These are phyloP conservation scores for Baronia brevicornis DNA, from an alignment of 2,888 invertebrate genomes.

Conservation along the genomic window DNA sequence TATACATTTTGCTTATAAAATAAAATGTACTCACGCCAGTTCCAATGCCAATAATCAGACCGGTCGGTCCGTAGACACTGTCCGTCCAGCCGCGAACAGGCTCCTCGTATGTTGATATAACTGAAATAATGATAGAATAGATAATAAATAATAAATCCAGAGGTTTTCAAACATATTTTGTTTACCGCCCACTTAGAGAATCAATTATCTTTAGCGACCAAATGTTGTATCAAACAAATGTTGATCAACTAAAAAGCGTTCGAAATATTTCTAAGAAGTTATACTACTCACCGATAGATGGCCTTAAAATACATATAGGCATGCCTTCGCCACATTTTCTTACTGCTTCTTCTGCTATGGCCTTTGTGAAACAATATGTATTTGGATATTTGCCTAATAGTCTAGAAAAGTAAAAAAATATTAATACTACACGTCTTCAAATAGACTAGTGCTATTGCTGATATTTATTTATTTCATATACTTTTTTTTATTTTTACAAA, in stretches of 20 bases:
- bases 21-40: constrained; percentile 76
- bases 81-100: constrained; percentile 91
- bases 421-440: background rate
- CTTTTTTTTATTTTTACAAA: too few species aligned
- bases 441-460: too few species aligned
- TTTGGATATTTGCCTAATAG: constrained; percentile 87
- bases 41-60: constrained; percentile 81
- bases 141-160: too few species aligned
- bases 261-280: background rate
- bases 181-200: too few species aligned
- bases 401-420: too few species aligned
- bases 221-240: too few species aligned
- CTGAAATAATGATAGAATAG: constrained; percentile 47
- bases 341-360: constrained; percentile 87
- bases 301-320: constrained; percentile 88
- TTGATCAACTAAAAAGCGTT: background rate
- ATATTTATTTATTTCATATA: too few species aligned
- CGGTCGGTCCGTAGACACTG: constrained; percentile 93
- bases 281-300: constrained; percentile 82
- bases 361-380: constrained; percentile 94
- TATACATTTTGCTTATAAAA: background rate
- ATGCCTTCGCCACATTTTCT: constrained; percentile 79
- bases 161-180: too few species aligned
- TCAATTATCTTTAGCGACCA: too few species aligned
- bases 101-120: constrained; percentile 80